These are phyloP conservation scores for Lophochroa leadbeateri DNA, from an alignment of 2,113 vertebrate species.

Conservation along the genomic window DNA sequence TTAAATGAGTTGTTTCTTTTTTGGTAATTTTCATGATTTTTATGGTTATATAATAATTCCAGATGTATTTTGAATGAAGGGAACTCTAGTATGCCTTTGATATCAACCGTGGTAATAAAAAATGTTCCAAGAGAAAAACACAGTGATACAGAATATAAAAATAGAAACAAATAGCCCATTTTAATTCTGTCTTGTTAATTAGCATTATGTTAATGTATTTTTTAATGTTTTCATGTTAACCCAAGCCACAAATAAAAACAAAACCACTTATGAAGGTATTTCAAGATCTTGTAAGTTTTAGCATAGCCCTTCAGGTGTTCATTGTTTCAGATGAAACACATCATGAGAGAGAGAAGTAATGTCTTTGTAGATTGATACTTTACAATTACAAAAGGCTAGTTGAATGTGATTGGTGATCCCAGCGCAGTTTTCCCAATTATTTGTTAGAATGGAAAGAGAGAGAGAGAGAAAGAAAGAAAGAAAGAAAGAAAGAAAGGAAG, in stretches of 20 bases:
- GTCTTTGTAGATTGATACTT: neutral
- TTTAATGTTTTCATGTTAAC: neutral
- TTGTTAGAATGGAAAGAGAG: neutral
- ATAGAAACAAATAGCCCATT: neutral
- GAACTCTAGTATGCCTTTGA: neutral
- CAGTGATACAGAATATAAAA: neutral
- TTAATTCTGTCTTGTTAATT: neutral
- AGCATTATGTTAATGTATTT: neutral
- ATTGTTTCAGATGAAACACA: neutral
- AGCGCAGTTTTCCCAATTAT: neutral
- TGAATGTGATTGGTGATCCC: neutral
- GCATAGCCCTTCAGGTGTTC: rapidly evolving
- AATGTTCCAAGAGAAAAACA: rapidly evolving
- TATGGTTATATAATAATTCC: neutral
- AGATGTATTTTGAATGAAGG: neutral
- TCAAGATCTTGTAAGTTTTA: neutral
- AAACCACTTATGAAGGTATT: neutral
- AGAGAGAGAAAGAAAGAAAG: neutral
- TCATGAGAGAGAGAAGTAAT: neutral
- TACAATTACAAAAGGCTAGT: neutral
- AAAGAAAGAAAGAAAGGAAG: neutral
- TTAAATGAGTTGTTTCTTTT: neutral
- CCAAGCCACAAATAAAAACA: neutral
- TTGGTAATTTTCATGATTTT: rapidly evolving
- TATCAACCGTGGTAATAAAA: neutral